Base-by-base conservation (phyloP, 2,113 vertebrate species). In the Muntiacus muntjak region DNA sequence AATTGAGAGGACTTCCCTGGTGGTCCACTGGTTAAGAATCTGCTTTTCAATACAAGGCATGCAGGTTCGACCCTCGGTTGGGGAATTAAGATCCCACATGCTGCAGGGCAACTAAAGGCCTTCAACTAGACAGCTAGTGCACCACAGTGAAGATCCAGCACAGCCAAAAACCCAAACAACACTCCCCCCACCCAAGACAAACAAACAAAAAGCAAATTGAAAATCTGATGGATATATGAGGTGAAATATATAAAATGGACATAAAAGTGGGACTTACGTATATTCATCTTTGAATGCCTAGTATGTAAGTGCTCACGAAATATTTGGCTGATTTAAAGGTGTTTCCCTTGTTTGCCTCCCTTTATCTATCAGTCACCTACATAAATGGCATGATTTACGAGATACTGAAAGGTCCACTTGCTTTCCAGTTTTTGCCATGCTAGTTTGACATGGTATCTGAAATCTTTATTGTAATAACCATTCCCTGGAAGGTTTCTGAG, bases 231-330 rank as follows among this genome's bases (percentile, higher is more conserved):
- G 45, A 50, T 60, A 67, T 28, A 21, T 25, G n/a, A 43, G 36
- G 58, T 33, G 71, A 82, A 14, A 79, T 50, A 11, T 12, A 81
- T 21, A n/a, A 81, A 64, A 13, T 87, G 36, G 40, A 54, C 19
- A 23, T n/a, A n/a, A 23, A 91, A 93, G 6, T 86, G 28, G 60
- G 21, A 47, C 30, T 47, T 83, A 71, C 9, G 5, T 94, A 94
- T 83, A 36, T 85, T 93, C 28, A 84, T 87, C 16, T 89, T 88
- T 96, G 40, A 93, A 71, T 79, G 23, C 52, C 26, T 40, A 19
- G 33, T 54, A 84, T 47, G 2, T 74, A 64, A 86, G 30, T 88
- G 16, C 82, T 95, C 7, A 16, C 7, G 82, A 47, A 94, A 62
- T 71, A 43, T 45, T 89, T 78, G 45, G 12, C 52, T 87, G 45